Conservation (phyloP, 2,113 vertebrate genomes). For the Bujurquina vittata region DNA sequence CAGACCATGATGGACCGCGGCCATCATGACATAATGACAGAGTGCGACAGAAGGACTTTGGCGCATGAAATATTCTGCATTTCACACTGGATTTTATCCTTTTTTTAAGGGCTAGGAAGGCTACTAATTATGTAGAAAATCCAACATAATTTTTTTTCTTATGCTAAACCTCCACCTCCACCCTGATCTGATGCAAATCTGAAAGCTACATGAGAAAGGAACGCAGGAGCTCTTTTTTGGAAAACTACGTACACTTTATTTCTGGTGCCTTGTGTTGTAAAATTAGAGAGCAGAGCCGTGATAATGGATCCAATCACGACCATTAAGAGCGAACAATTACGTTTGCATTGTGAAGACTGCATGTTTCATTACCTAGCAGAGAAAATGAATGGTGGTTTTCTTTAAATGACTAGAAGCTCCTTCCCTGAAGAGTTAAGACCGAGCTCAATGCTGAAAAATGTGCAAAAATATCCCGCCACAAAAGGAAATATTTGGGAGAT, state of each 20-base stretch:
- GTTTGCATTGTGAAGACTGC: constrained; percentile 9
- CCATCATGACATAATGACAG: constrained; percentile 22
- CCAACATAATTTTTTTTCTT: not conserved
- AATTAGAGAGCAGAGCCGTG: constrained; percentile 13
- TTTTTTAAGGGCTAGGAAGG: not conserved
- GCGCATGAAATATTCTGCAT: not conserved
- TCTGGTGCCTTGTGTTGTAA: not conserved
- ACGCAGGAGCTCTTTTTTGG: not conserved
- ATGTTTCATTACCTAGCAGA: constrained; percentile 27
- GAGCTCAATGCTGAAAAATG: not conserved
- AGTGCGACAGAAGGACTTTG: not conserved
- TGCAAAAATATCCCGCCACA: not conserved
- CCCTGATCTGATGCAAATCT: not conserved
- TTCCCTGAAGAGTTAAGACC: not conserved
- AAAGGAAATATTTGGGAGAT: not conserved
- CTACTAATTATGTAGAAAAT: not conserved
- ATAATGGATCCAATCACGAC: constrained; percentile 35
- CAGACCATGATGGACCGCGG: constrained; percentile 1
- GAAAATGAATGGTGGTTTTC: constrained; percentile 1
- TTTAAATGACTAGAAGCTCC: not conserved
- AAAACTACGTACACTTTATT: not conserved
- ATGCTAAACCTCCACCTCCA: not conserved
- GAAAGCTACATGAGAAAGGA: not conserved
- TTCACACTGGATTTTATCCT: not conserved
- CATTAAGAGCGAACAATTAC: constrained; percentile 39